A percentile compares a stretch with the other conserved stretches of the same genome.
Evolutionary conservation across 2,888 invertebrate species (phyloP).

Genomic region (Luperina nickerlii): DNA sequence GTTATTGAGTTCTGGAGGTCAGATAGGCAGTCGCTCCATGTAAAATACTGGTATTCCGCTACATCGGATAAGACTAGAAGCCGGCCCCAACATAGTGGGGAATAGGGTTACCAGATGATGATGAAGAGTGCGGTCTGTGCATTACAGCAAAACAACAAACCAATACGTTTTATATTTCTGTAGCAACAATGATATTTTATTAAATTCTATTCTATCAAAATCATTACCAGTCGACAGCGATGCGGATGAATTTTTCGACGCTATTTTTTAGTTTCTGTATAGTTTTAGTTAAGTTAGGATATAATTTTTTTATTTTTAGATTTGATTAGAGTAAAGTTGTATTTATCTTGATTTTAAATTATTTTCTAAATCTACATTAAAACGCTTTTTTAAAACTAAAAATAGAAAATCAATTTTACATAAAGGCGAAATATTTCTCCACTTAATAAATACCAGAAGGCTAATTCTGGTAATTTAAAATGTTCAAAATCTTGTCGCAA

Average conservation of each 20-base stretch:
- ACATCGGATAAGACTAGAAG: too few species aligned
- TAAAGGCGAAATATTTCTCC: neutral
- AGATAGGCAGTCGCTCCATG: too few species aligned
- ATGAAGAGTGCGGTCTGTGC: neutral
- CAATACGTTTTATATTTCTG: neutral
- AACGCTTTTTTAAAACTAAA: neutral
- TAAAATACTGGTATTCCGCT: neutral
- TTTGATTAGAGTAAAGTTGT: too few species aligned
- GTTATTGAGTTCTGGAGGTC: neutral
- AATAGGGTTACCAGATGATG: neutral
- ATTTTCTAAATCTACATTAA: neutral
- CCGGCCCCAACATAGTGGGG: neutral
- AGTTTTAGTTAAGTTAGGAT: too few species aligned
- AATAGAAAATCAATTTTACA: neutral
- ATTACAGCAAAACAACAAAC: neutral
- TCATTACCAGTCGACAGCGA: too few species aligned
- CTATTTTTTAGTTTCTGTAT: too few species aligned
- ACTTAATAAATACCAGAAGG: constrained; percentile 7
- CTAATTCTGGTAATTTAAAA: too few species aligned
- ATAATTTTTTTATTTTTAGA: too few species aligned
- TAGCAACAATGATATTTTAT: neutral
- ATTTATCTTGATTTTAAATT: too few species aligned
- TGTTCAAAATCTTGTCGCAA: too few species aligned
- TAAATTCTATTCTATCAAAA: too few species aligned
- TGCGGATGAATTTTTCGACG: too few species aligned